Conservation (phyloP, 23 tunicate species). For the Styela clava region DNA sequence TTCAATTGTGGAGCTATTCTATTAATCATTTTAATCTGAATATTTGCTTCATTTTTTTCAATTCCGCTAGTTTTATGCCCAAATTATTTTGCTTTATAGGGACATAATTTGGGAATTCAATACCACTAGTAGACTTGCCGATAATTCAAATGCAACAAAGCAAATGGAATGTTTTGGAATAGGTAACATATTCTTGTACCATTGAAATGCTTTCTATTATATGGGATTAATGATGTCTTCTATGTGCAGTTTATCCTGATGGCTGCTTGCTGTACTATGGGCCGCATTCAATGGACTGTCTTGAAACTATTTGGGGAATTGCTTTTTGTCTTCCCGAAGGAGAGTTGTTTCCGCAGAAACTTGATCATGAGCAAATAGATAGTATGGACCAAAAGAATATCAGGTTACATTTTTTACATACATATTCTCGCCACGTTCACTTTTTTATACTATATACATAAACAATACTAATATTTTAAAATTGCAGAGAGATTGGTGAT, state of each 20-base stretch:
- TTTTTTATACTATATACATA: too few relatives aligned
- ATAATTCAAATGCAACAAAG: background rate
- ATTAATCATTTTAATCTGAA: too few relatives aligned
- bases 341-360: background rate
- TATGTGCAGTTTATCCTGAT: background rate
- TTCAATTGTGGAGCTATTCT: too few relatives aligned
- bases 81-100: too few relatives aligned
- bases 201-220: background rate
- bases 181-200: background rate
- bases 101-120: slow-evolving; percentile 14
- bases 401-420: too few relatives aligned
- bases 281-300: slow-evolving; percentile 20
- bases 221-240: background rate
- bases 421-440: too few relatives aligned
- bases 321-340: background rate
- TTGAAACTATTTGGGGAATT: background rate
- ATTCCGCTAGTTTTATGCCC: too few relatives aligned
- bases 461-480: too few relatives aligned
- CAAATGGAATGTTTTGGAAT: slow-evolving; percentile 18
- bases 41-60: too few relatives aligned
- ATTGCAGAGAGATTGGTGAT: slow-evolving; percentile 12
- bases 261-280: background rate
- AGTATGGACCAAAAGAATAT: background rate
- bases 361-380: background rate
- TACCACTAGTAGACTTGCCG: background rate